Conservation (phyloP, 2,797 vertebrate species). For the Parambassis ranga region DNA sequence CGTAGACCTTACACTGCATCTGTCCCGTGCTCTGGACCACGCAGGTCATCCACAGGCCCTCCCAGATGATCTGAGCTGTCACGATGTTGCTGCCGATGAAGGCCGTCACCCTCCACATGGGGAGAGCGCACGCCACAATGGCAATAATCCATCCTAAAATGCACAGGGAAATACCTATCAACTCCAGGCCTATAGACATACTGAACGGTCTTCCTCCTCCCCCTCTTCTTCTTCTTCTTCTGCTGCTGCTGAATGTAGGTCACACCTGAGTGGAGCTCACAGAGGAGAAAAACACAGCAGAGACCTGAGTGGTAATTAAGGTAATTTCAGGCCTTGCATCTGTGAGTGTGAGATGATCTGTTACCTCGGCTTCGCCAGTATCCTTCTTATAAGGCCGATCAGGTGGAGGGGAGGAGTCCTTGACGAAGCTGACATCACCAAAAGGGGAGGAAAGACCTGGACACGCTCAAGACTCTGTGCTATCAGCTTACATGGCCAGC, state of each 20-base stretch:
- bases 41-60: conserved; percentile 92
- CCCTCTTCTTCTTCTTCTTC: no score
- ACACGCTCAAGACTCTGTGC: conserved; percentile 32
- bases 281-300: background rate
- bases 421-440: conserved; percentile 66
- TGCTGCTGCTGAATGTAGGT: conserved; percentile 11
- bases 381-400: conserved; percentile 78
- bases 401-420: conserved; percentile 77
- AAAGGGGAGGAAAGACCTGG: conserved; percentile 58
- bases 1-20: conserved; percentile 91
- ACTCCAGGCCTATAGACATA: conserved; percentile 93
- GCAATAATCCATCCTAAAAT: conserved; percentile 90
- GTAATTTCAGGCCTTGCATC: conserved; percentile 33
- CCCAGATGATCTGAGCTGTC: conserved; percentile 89
- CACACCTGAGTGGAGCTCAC: conserved; percentile 27
- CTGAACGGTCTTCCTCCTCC: conserved; percentile 31
- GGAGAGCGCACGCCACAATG: conserved; percentile 87
- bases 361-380: conserved; percentile 53
- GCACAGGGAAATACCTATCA: conserved; percentile 85
- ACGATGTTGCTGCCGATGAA: conserved; percentile 95
- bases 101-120: conserved; percentile 92
- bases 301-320: conserved; percentile 11
- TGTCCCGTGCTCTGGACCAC: conserved; percentile 91
- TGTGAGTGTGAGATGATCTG: conserved; percentile 53
- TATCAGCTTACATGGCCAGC: conserved; percentile 60